Percentiles rank a stretch among this genome's conserved stretches.
These are phyloP conservation scores for Staurois parvus DNA, from an alignment of 2,797 vertebrate genomes.

Conservation along the genomic window DNA sequence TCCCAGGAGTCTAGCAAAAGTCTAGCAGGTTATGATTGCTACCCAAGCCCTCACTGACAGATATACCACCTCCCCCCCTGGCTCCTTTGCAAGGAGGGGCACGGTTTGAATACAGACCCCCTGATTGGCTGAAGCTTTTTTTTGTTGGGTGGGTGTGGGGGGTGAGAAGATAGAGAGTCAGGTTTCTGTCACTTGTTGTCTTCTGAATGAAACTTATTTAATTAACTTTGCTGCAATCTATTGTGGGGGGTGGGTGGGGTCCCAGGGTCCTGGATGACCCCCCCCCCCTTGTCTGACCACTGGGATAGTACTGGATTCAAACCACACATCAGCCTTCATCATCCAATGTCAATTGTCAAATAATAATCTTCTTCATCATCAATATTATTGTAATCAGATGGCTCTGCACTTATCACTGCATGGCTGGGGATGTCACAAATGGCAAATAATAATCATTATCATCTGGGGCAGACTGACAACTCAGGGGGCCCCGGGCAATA, in stretches of 20 bases:
- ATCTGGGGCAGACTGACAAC: too few relatives aligned
- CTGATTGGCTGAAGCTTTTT: conserved; percentile 25
- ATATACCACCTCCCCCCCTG: conserved; percentile 28
- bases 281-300: not conserved
- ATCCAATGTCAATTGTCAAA: too few relatives aligned
- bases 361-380: too few relatives aligned
- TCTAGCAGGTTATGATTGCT: not conserved
- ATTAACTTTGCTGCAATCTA: not conserved
- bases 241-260: too few relatives aligned
- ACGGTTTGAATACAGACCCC: conserved; percentile 12
- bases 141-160: not conserved
- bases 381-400: too few relatives aligned
- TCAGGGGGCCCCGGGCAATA: too few relatives aligned
- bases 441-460: too few relatives aligned
- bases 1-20: too few relatives aligned
- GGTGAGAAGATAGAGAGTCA: not conserved
- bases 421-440: too few relatives aligned
- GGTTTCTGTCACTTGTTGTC: conserved; percentile 45
- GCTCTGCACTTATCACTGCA: too few relatives aligned
- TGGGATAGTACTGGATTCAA: not conserved
- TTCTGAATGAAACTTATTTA: conserved; percentile 37
- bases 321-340: not conserved
- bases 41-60: conserved; percentile 16
- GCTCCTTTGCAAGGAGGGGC: conserved; percentile 19
- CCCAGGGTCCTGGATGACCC: not conserved